phyloP scores from a whole-genome alignment of 1,140 invertebrate genomes.

The Armadillidium nasatum region DNA sequence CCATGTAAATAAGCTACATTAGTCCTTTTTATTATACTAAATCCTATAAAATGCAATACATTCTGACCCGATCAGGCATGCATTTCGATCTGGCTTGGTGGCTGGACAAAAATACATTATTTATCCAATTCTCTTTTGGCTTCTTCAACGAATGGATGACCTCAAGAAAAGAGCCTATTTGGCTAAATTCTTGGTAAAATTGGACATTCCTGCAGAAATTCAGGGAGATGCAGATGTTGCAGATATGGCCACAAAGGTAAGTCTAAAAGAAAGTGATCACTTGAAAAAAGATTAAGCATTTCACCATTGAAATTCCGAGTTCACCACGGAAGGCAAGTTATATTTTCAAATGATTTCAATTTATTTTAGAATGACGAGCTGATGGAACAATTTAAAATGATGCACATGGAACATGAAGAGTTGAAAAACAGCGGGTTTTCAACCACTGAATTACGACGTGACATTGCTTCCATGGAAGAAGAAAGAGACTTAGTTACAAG shows the following conservation, averaged over 20 bases:
- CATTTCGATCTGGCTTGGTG: slow-evolving; percentile 47
- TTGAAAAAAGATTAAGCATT: too few species aligned
- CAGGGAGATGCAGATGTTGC: slow-evolving; percentile 69
- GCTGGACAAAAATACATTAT: slow-evolving; percentile 63
- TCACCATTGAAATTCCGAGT: too few species aligned
- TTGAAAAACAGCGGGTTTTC: slow-evolving; percentile 60
- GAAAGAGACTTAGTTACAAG: slow-evolving; percentile 70
- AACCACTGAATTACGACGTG: slow-evolving; percentile 59
- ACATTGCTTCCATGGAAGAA: slow-evolving; percentile 68
- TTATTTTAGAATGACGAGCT: slow-evolving; percentile 62
- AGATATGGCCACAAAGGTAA: slow-evolving; percentile 63
- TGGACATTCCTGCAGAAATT: slow-evolving; percentile 77
- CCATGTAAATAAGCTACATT: neutral
- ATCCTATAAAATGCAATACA: slow-evolving; percentile 3
- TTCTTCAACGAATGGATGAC: slow-evolving; percentile 65
- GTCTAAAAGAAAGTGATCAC: too few species aligned
- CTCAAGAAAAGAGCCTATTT: slow-evolving; percentile 76
- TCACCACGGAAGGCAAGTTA: too few species aligned
- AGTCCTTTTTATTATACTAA: slow-evolving; percentile 5
- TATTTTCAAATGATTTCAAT: neutral
- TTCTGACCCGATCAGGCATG: too few species aligned
- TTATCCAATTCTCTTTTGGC: slow-evolving; percentile 73
- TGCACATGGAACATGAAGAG: slow-evolving; percentile 67
- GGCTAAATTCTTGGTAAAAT: slow-evolving; percentile 65
- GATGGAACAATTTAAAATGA: slow-evolving; percentile 76